Base-by-base conservation (phyloP, 2,113 vertebrate species). In the Microcebus lehilahytsara region DNA sequence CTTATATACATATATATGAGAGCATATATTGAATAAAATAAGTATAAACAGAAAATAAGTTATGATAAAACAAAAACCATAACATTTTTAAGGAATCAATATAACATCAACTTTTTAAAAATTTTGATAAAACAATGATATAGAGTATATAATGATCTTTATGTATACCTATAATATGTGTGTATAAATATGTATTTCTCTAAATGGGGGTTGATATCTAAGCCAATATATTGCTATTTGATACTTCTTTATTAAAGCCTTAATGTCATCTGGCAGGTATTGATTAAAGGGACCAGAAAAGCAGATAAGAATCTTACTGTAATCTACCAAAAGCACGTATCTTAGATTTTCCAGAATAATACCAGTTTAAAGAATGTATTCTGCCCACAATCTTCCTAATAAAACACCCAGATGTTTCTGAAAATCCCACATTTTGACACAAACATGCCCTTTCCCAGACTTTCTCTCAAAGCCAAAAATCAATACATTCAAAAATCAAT, bases 391-490 rank as follows among this genome's bases (percentile, higher is more conserved):
- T 80, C 7, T 30, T 88, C 42, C 46, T 77, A 60, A n/a, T 62
- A 80, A 89, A 89, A 85, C 16, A 53, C 1, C 22, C 9, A 56
- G 34, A 37, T 77, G 9, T 66, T 81, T 80, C 9, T 93, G 20
- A 85, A 89, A 96, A 58, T 34, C 89, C 22, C 3, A 22, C 40
- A 69, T 71, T 92, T 77, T 94, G 19, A 85, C 12, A 90, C 10
- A 20, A 95, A 91, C 42, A 51, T 85, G n/a, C 5, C 67, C 6
- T 66, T 6, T 85, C 51, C 30, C 12, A 66, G 80, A 62, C 11
- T 71, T 93, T 91, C 37, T 80, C 51, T 94, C 77, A 78, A 79
- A 92, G 62, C 37, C 69, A 11, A 60, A 93, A 95, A 78, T 96
- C 53, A 86, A 92, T 51, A 96, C 53, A 46, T 78, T 72, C 69